Base-by-base conservation (phyloP, 1,140 invertebrate genomes). In the Sarcophaga bullata region DNA sequence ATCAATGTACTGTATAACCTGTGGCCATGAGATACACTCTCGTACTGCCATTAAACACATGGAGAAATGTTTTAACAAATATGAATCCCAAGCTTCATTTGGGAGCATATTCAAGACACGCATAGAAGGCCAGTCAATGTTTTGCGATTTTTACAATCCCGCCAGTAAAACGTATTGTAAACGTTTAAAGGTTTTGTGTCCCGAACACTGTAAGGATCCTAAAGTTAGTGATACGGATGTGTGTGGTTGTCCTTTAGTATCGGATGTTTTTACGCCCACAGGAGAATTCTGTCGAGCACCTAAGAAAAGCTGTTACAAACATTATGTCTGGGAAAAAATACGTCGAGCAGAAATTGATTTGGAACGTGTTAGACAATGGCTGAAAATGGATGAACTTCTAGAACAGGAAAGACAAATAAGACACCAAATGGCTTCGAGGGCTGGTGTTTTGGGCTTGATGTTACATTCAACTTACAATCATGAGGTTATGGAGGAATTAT, bases 161-260 rank as follows among this genome's bases (percentile, higher is more conserved):
- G 91, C 93, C 3, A 97, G 96, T 87, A 93, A 94, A 81, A 99
- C 98, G 0, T 99, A 99, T 88, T 99, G 98, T 91, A 99, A 99
- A 91, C 91, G 98, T 76, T 91, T 99, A 15, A 93, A 97, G 85
- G 97, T 99, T 3, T 92, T 99, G 37, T 99, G 98, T 91, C 98
- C 98, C 0, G 98, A 99, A 87, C 98, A 99, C 90, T 97, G 95
- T 83, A 99, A 99, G 91, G 98, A 99, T 88, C 95, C 96, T 0
- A 98, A 98, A 92, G 94, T 98, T 49, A 93, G 91, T 81, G 95
- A 95, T 84, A 92, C 92, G 10, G 95, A 96, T 86, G 95, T 98
- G 0, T 99, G 98, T 90, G 98, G 98, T 0, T 98, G 95, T 91
- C 97, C 98, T 0, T 88, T 99, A 0, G 95, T 97, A 0, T 93